Evolutionary conservation across 1,140 invertebrate genomes (phyloP), one percentile per base, ranked within the genome.

Genomic region (Pachyrhynchus sulphureomaculatus): DNA sequence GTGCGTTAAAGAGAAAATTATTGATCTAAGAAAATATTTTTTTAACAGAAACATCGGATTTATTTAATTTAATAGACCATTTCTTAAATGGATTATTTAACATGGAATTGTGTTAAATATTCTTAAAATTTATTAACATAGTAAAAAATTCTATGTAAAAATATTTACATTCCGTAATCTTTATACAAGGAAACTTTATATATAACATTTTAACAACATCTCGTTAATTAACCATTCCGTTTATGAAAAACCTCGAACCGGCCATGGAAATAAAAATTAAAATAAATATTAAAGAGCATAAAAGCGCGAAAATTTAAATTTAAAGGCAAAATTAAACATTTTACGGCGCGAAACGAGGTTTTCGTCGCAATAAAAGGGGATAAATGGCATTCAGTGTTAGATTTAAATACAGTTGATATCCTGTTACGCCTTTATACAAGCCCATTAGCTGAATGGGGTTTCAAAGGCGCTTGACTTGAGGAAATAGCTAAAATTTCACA

Each of bases 371-470:
- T 55, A 55, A 55, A 55, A 55, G 52, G 52, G 37, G 26, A 55
- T 55, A 55, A 55, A 55, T 55, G 36, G 36, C 52, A 33, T 37
- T 55, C 37, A 33, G 36, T 44, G 52, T 42, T 55, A 55, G 52
- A 55, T 55, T 55, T 55, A 55, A 55, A 55, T 55, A 55, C 52
- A 55, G 37, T 55, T 55, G 52, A 55, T 55, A 55, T 55, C 52
- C 41, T 55, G 52, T 55, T 55, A 55, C 52, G 39, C 52, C 41
- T 37, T 55, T 55, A 44, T 55, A 55, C 36, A 39, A 42, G 13
- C 39, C 34, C 52, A 55, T 55, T 55, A 55, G 23, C 23, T 3
- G 18, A 33, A 42, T 41, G 24, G 15, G 24, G 23, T 55, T 55
- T 33, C 52, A 26, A 24, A 37, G 24, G 24, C 24, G 10, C 15